phyloP scores from a whole-genome alignment of 2,888 invertebrate genomes.

The Cylloceria caligata region DNA sequence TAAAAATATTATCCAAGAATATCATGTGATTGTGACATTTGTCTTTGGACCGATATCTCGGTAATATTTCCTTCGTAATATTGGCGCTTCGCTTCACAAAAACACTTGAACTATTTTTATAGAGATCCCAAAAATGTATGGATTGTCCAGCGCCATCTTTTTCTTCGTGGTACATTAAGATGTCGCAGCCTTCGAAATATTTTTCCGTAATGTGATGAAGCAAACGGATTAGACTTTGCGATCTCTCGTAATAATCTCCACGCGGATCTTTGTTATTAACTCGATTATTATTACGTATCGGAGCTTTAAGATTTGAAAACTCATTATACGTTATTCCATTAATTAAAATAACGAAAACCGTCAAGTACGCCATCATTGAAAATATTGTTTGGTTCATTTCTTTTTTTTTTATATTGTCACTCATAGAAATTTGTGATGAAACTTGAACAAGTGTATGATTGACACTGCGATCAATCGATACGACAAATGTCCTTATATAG shows the following conservation, averaged over 20 bases:
- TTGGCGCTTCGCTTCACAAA: slow-evolving; percentile 39
- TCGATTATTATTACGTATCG: neutral
- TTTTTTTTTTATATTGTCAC: neutral
- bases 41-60: slow-evolving; percentile 25
- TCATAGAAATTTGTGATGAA: too few relatives aligned
- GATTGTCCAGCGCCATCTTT: neutral
- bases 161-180: slow-evolving; percentile 89
- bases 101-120: slow-evolving; percentile 39
- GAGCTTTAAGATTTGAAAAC: slow-evolving; percentile 2
- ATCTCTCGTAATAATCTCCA: slow-evolving; percentile 31
- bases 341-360: slow-evolving; percentile 18
- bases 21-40: slow-evolving; percentile 89
- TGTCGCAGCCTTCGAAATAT: slow-evolving; percentile 88
- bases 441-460: slow-evolving; percentile 29
- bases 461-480: slow-evolving; percentile 57
- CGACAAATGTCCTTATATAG: slow-evolving; percentile 50
- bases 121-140: slow-evolving; percentile 30
- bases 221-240: slow-evolving; percentile 85
- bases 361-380: slow-evolving; percentile 7
- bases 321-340: slow-evolving; percentile 4
- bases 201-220: slow-evolving; percentile 87
- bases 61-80: neutral
- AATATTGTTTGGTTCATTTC: neutral
- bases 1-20: slow-evolving; percentile 88
- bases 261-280: neutral